Conservation (phyloP, 2,113 vertebrate genomes). For the Suncus etruscus region DNA sequence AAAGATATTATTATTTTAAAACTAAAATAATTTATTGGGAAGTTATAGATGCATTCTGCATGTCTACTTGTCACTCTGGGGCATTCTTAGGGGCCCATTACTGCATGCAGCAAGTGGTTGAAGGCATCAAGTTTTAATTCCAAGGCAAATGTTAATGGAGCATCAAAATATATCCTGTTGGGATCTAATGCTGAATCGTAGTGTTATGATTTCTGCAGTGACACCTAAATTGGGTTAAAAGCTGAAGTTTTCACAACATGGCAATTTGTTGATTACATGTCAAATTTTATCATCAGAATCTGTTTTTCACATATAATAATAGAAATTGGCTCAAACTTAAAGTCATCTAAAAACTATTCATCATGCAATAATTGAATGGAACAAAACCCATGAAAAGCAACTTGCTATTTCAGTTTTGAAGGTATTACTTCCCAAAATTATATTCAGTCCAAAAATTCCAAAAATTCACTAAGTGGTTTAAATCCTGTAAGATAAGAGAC, state of each 20-base stretch:
- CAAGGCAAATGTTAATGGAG: constrained; percentile 73
- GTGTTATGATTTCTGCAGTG: not conserved
- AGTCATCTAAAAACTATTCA: not conserved
- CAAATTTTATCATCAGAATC: constrained; percentile 4
- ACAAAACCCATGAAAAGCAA: constrained; percentile 14
- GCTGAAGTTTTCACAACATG: constrained; percentile 54
- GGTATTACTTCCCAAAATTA: not conserved
- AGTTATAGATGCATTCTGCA: constrained; percentile 61
- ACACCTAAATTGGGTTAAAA: constrained; percentile 62
- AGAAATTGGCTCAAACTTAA: constrained; percentile 5
- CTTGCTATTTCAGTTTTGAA: not conserved
- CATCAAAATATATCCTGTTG: constrained; percentile 74
- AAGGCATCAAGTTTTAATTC: constrained; percentile 76
- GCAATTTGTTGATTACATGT: constrained; percentile 57
- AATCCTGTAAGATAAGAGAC: not conserved
- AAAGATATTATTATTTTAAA: no score
- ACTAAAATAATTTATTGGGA: constrained; percentile 51
- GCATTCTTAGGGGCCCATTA: constrained; percentile 84
- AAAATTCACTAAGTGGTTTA: not conserved
- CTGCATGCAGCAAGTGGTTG: constrained; percentile 68
- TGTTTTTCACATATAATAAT: not conserved
- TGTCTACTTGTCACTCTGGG: constrained; percentile 80
- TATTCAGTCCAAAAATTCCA: not conserved
- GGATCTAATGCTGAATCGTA: constrained; percentile 50
- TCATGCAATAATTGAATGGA: not conserved